phyloP scores from a whole-genome alignment of 2,797 vertebrate genomes.

The Helostoma temminkii region DNA sequence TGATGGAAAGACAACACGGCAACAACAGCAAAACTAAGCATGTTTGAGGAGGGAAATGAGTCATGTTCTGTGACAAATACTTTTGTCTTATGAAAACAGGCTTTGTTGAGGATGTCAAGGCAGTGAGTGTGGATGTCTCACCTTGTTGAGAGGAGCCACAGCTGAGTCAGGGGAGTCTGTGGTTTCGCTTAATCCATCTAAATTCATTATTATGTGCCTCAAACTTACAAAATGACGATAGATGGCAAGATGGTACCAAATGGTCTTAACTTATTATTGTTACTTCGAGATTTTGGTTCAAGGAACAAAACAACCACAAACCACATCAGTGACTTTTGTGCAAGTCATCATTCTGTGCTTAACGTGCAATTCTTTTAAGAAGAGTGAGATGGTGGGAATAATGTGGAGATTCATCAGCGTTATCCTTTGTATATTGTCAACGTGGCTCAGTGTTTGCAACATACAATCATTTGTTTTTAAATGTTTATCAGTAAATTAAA shows the following conservation, averaged over 20 bases:
- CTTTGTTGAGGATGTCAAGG: neutral
- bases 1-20: neutral
- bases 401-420: neutral
- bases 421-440: neutral
- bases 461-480: neutral
- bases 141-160: conserved; percentile 42
- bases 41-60: conserved; percentile 4
- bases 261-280: no score
- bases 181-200: neutral
- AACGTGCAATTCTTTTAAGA: conserved; percentile 2
- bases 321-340: conserved; percentile 10
- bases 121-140: conserved; percentile 41
- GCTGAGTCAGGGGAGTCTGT: conserved; percentile 60
- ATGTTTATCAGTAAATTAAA: neutral
- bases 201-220: conserved; percentile 30
- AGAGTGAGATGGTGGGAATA: neutral
- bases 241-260: conserved; percentile 28
- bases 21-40: conserved; percentile 1
- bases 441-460: neutral
- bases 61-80: conserved; percentile 13
- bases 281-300: conserved; percentile 22
- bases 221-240: conserved; percentile 46
- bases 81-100: conserved; percentile 14
- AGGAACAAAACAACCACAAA: conserved; percentile 15
- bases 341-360: neutral